Evolutionary conservation across 2,888 invertebrate species (phyloP).

Genomic region (Latrodectus hesperus): DNA sequence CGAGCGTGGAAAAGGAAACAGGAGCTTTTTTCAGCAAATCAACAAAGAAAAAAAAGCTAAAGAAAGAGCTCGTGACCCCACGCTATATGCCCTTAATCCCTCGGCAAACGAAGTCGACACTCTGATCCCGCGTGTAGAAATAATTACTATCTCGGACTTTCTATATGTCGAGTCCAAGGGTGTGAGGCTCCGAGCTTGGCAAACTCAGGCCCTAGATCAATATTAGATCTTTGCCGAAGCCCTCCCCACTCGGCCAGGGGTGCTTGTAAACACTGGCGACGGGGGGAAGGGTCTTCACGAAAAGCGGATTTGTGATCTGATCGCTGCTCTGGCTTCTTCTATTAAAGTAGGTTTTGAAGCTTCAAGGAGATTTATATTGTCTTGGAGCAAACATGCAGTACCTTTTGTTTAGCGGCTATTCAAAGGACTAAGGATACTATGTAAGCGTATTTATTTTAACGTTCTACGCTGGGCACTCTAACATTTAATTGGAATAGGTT

Average conservation of each 20-base stretch:
- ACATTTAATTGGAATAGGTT: too few species aligned
- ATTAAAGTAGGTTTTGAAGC: too few species aligned
- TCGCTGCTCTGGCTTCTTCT: too few species aligned
- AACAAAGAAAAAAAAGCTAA: slow-evolving; percentile 1
- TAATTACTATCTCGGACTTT: slow-evolving; percentile 60
- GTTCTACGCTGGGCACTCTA: too few species aligned
- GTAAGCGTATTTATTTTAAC: too few species aligned
- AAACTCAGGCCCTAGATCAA: slow-evolving; percentile 57
- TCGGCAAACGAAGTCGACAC: slow-evolving; percentile 50
- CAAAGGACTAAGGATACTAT: too few species aligned
- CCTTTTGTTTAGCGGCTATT: too few species aligned
- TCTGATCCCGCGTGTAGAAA: slow-evolving; percentile 53
- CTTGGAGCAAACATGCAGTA: too few species aligned
- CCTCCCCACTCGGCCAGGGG: background rate
- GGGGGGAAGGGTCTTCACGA: too few species aligned
- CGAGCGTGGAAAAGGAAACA: slow-evolving; percentile 59
- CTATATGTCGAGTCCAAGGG: slow-evolving; percentile 37
- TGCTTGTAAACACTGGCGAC: background rate
- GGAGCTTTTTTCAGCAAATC: slow-evolving; percentile 2
- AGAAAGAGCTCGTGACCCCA: slow-evolving; percentile 46
- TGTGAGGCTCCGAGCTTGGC: slow-evolving; percentile 27
- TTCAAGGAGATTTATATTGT: too few species aligned
- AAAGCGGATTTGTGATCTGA: too few species aligned
- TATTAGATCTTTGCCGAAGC: slow-evolving; percentile 57
- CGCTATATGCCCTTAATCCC: slow-evolving; percentile 54